Evolutionary conservation across 2,888 invertebrate species (phyloP).

Genomic region (Cataglyphis livida): DNA sequence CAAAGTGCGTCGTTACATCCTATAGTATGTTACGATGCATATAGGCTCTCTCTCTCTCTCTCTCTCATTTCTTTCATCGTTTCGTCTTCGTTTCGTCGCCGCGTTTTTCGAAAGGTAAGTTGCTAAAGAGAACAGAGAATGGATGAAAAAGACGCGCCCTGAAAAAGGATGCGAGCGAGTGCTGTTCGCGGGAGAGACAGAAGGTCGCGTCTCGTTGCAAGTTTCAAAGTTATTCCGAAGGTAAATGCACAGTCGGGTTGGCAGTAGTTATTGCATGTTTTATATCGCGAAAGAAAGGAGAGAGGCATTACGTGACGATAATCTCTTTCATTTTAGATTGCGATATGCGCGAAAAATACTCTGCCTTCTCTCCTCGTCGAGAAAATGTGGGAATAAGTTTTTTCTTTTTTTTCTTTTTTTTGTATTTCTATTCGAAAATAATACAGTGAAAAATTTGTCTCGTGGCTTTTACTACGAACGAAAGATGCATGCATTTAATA

Average conservation of each 20-base stretch:
- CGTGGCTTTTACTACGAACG: not conserved
- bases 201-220: conserved; percentile 39
- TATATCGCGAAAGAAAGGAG: conserved; percentile 24
- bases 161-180: conserved; percentile 17
- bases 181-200: conserved; percentile 31
- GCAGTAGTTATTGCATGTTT: conserved; percentile 61
- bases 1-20: conserved; percentile 64
- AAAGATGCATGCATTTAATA: conserved; percentile 10
- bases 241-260: conserved; percentile 51
- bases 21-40: conserved; percentile 3
- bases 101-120: conserved; percentile 39
- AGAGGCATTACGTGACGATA: conserved; percentile 42
- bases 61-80: not conserved
- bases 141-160: conserved; percentile 47
- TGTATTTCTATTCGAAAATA: conserved; percentile 19
- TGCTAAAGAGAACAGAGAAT: conserved; percentile 33
- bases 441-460: conserved; percentile 17
- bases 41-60: not conserved
- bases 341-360: conserved; percentile 39
- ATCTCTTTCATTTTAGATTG: conserved; percentile 41
- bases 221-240: conserved; percentile 63
- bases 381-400: conserved; percentile 21
- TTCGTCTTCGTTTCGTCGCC: conserved; percentile 14
- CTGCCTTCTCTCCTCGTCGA: not conserved
- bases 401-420: not conserved